Percentiles rank a stretch among this genome's conserved stretches.
Conservation (phyloP, 2,888 invertebrate genomes). For the Trissolcus brochymenae region DNA sequence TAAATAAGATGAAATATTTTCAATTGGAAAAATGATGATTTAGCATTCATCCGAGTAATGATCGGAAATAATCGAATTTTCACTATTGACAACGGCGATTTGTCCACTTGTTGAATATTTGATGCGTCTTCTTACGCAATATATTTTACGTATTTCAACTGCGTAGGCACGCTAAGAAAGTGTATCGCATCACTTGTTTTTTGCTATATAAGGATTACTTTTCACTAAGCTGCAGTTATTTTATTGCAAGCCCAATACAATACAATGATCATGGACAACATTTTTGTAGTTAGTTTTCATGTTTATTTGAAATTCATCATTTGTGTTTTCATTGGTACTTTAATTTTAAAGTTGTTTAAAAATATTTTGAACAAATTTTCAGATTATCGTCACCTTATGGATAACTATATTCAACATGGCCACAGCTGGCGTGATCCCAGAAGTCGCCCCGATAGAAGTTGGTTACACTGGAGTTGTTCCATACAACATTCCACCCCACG, state of each 20-base stretch:
- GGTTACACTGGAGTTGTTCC: constrained; percentile 80
- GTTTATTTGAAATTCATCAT: background rate
- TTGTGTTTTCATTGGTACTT: too few relatives aligned
- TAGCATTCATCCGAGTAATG: too few relatives aligned
- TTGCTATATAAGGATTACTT: constrained; percentile 49
- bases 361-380: too few relatives aligned
- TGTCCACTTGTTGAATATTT: background rate
- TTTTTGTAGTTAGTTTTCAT: constrained; percentile 27
- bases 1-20: background rate
- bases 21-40: too few relatives aligned
- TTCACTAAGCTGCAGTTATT: constrained; percentile 13
- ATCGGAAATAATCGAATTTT: background rate
- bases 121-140: constrained; percentile 26
- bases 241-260: constrained; percentile 15
- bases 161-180: constrained; percentile 55
- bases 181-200: constrained; percentile 40
- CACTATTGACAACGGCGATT: background rate
- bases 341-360: too few relatives aligned
- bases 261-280: constrained; percentile 15
- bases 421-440: constrained; percentile 64
- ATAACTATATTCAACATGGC: constrained; percentile 5
- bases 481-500: constrained; percentile 81
- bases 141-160: constrained; percentile 30
- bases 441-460: constrained; percentile 78
- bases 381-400: constrained; percentile 23